Evolutionary conservation across 2,888 invertebrate species (phyloP).

Genomic region (Galerucella nymphaeae): DNA sequence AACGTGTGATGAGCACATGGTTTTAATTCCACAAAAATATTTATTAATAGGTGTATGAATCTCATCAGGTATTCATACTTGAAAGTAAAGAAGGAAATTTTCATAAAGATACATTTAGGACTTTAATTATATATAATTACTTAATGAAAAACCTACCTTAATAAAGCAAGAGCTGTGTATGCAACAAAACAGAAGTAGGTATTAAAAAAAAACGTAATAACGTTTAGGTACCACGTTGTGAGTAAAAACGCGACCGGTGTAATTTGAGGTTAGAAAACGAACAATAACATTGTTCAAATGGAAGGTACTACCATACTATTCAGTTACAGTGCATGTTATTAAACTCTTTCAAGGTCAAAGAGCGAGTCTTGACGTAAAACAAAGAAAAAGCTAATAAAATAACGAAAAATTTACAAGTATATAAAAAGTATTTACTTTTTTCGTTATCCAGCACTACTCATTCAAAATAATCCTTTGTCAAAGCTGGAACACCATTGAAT

Average conservation of each 20-base stretch:
- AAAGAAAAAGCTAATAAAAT: slow-evolving; percentile 22
- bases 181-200: neutral
- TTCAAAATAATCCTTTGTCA: slow-evolving; percentile 43
- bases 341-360: slow-evolving; percentile 34
- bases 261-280: slow-evolving; percentile 29
- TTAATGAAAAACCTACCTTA: neutral
- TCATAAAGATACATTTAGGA: too few relatives aligned
- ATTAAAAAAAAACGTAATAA: neutral
- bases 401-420: slow-evolving; percentile 30
- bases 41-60: slow-evolving; percentile 7
- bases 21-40: neutral
- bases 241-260: slow-evolving; percentile 20
- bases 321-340: slow-evolving; percentile 31
- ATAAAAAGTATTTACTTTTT: slow-evolving; percentile 45
- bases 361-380: slow-evolving; percentile 22
- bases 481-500: slow-evolving; percentile 37
- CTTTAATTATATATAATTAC: too few relatives aligned
- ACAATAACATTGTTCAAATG: slow-evolving; percentile 22
- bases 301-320: slow-evolving; percentile 8
- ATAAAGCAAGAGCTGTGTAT: neutral
- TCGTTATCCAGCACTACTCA: slow-evolving; percentile 41
- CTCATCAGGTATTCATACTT: neutral
- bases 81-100: too few relatives aligned
- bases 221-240: slow-evolving; percentile 1
- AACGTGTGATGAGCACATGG: slow-evolving; percentile 7